phyloP scores from a whole-genome alignment of 1,140 invertebrate species.

The Leptopilina boulardi region DNA sequence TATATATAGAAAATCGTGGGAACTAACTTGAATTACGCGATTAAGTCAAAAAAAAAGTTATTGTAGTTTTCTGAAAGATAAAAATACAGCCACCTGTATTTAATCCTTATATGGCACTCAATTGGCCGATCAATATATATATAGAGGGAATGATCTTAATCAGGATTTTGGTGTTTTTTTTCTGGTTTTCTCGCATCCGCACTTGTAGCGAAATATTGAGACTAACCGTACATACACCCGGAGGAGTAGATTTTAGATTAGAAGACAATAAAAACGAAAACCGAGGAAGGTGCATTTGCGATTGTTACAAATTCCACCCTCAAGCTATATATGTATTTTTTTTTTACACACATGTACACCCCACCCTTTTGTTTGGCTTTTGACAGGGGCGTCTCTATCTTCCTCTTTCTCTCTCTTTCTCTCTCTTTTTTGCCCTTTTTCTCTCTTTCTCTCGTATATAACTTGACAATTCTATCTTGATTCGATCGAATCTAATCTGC shows the following conservation, averaged over 20 bases:
- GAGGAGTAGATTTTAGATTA: conserved; percentile 11
- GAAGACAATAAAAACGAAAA: background rate
- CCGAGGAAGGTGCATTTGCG: background rate
- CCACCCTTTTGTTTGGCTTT: conserved; percentile 45
- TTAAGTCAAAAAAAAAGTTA: background rate
- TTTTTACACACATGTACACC: background rate
- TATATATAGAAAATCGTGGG: background rate
- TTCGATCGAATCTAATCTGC: conserved; percentile 44
- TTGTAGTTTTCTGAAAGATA: conserved; percentile 3
- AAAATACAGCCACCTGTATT: conserved; percentile 21
- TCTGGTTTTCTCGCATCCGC: background rate
- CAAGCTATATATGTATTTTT: conserved; percentile 2
- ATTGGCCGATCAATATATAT: conserved; percentile 14
- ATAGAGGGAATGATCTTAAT: conserved; percentile 3
- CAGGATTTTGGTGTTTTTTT: background rate
- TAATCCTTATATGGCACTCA: background rate
- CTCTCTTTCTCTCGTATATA: too few species aligned
- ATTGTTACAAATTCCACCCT: conserved; percentile 41
- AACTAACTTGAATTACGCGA: background rate
- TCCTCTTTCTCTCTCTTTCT: too few species aligned
- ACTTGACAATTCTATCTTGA: conserved; percentile 7
- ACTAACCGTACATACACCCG: background rate
- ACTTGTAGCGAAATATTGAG: conserved; percentile 4
- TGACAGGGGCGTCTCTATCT: conserved; percentile 32
- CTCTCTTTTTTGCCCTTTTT: too few species aligned